A percentile compares a stretch with the other conserved stretches of the same genome.
phyloP scores from a whole-genome alignment of 2,888 invertebrate species.

The Brachyptera putata region DNA sequence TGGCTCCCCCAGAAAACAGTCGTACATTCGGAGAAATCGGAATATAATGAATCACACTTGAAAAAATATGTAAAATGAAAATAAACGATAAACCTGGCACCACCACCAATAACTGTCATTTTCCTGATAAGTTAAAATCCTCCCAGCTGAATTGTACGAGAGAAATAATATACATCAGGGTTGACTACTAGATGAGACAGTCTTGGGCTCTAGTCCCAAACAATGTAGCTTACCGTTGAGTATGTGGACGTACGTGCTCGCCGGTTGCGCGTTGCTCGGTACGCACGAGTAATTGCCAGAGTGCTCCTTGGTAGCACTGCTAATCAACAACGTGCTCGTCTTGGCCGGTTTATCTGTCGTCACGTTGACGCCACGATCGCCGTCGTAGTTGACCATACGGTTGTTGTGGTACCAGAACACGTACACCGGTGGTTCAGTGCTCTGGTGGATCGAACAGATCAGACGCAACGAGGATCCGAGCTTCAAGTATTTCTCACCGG shows the following conservation, averaged over 20 bases:
- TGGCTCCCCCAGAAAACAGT: too few relatives aligned
- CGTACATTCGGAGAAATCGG: too few relatives aligned
- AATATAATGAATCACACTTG: too few relatives aligned
- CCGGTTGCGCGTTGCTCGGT: conserved; percentile 83
- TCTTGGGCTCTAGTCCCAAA: background rate
- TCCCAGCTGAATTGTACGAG: too few relatives aligned
- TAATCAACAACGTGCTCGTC: conserved; percentile 48
- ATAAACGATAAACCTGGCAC: too few relatives aligned
- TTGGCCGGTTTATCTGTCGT: conserved; percentile 42
- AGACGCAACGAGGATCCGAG: conserved; percentile 79
- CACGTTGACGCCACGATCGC: conserved; percentile 51
- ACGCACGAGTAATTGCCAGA: conserved; percentile 87
- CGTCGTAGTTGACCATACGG: conserved; percentile 81
- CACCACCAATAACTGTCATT: too few relatives aligned
- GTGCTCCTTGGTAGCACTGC: conserved; percentile 56
- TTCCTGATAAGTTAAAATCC: too few relatives aligned
- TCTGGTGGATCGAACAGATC: conserved; percentile 76
- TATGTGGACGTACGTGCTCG: conserved; percentile 84
- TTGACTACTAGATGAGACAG: too few relatives aligned
- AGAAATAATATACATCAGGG: too few relatives aligned
- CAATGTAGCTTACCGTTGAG: conserved; percentile 66
- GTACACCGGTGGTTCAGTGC: conserved; percentile 78
- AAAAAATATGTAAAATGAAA: too few relatives aligned
- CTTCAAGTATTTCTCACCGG: conserved; percentile 80
- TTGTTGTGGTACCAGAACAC: conserved; percentile 84